Percentiles rank a stretch among this genome's conserved stretches.
These are phyloP conservation scores for Poecilia picta DNA, from an alignment of 2,797 vertebrate genomes.

Conservation along the genomic window DNA sequence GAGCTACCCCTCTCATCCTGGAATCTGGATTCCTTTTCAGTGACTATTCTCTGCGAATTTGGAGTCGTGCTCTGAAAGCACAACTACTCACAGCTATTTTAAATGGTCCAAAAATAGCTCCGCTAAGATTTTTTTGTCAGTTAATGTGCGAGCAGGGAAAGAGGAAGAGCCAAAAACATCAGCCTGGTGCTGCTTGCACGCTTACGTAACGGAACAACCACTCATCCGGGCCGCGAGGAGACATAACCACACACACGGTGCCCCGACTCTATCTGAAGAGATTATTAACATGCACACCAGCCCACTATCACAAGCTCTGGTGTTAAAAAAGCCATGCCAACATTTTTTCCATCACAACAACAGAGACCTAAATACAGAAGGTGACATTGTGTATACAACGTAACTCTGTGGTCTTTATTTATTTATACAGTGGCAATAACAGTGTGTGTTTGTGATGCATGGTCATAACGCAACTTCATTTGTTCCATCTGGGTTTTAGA, in stretches of 20 bases:
- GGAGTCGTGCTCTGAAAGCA: constrained; percentile 43
- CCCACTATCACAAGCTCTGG: constrained; percentile 52
- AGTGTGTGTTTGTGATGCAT: background rate
- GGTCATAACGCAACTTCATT: background rate
- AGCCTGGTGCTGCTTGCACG: constrained; percentile 38
- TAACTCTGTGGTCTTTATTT: constrained; percentile 10
- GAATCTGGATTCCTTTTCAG: constrained; percentile 48
- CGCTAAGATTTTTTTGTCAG: constrained; percentile 38
- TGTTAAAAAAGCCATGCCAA: constrained; percentile 63
- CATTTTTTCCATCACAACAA: constrained; percentile 53
- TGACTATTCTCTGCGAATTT: constrained; percentile 20
- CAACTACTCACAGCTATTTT: constrained; percentile 44
- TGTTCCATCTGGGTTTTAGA: background rate
- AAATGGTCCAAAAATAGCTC: constrained; percentile 61
- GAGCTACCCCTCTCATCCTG: background rate
- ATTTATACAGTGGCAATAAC: constrained; percentile 1
- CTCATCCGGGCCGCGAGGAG: constrained; percentile 56
- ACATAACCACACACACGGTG: constrained; percentile 48
- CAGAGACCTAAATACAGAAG: constrained; percentile 19
- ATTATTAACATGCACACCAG: constrained; percentile 52
- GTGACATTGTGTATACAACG: constrained; percentile 18
- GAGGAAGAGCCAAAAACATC: constrained; percentile 59
- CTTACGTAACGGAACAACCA: constrained; percentile 72
- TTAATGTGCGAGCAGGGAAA: constrained; percentile 48
- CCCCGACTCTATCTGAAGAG: constrained; percentile 62